Evolutionary conservation across 2,113 vertebrate species (phyloP).

Genomic region (Lepus europaeus): DNA sequence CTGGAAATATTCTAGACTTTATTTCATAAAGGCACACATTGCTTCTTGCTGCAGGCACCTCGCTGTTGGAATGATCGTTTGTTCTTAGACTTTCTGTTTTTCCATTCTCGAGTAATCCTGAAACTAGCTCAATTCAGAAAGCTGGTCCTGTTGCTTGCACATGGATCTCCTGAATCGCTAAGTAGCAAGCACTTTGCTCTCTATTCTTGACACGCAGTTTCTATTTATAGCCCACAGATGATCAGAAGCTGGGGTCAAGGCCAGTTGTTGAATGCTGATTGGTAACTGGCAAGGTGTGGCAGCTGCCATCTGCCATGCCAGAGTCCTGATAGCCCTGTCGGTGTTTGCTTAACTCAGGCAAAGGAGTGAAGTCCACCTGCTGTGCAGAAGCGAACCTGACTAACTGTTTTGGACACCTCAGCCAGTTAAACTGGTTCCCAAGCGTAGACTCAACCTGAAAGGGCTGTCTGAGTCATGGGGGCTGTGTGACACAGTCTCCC

Average conservation of each 20-base stretch:
- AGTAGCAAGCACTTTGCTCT: conserved; percentile 45
- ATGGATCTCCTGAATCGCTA: conserved; percentile 54
- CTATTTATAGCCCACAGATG: conserved; percentile 77
- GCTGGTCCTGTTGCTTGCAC: conserved; percentile 19
- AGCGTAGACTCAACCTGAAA: background rate
- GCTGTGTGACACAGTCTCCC: background rate
- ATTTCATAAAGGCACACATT: background rate
- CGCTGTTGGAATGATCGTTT: background rate
- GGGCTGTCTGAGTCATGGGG: background rate
- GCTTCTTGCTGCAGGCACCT: background rate
- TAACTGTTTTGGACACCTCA: background rate
- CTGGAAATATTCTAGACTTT: conserved; percentile 25
- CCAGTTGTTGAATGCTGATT: conserved; percentile 75
- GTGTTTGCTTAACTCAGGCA: conserved; percentile 23
- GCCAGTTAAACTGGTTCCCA: background rate
- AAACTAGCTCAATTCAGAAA: background rate
- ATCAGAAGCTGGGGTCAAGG: conserved; percentile 61
- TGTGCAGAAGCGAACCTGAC: background rate
- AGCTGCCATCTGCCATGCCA: conserved; percentile 61
- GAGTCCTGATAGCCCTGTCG: background rate
- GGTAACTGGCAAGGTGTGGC: conserved; percentile 73
- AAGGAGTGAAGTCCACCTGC: conserved; percentile 4
- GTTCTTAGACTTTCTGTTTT: background rate
- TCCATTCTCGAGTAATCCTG: conserved; percentile 34
- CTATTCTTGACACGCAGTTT: conserved; percentile 45